Conservation (phyloP, 2,797 vertebrate genomes). For the Sebastes cheni region DNA sequence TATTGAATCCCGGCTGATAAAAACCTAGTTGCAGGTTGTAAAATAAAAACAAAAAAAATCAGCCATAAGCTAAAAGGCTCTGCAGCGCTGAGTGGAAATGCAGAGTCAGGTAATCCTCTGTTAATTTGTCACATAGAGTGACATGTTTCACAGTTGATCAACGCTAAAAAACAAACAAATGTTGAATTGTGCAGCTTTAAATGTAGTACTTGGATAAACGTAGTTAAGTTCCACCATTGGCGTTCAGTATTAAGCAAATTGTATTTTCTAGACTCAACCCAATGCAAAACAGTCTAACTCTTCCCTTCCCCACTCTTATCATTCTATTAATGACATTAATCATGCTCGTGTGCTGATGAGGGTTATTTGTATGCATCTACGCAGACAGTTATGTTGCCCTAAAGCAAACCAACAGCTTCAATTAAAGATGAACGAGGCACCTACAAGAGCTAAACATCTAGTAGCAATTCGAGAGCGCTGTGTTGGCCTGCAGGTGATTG, state of each 20-base stretch:
- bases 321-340: background rate
- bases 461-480: background rate
- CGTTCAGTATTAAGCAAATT: background rate
- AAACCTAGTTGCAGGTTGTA: no score
- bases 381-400: background rate
- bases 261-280: background rate
- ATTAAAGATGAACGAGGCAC: background rate
- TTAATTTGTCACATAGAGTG: background rate
- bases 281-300: no score
- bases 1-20: no score
- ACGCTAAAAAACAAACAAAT: background rate
- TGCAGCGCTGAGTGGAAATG: no score
- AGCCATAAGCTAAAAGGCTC: no score
- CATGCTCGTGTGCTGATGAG: background rate
- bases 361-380: background rate
- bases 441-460: background rate
- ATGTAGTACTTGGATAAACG: no score
- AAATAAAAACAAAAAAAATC: no score
- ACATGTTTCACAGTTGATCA: background rate
- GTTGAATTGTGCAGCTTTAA: background rate
- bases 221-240: background rate
- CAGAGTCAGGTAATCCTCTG: no score
- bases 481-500: background rate
- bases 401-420: constrained; percentile 7
- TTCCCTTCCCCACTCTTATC: background rate